Conservation (phyloP, 2,113 vertebrate genomes). For the Mesoclemmys tuberculata region DNA sequence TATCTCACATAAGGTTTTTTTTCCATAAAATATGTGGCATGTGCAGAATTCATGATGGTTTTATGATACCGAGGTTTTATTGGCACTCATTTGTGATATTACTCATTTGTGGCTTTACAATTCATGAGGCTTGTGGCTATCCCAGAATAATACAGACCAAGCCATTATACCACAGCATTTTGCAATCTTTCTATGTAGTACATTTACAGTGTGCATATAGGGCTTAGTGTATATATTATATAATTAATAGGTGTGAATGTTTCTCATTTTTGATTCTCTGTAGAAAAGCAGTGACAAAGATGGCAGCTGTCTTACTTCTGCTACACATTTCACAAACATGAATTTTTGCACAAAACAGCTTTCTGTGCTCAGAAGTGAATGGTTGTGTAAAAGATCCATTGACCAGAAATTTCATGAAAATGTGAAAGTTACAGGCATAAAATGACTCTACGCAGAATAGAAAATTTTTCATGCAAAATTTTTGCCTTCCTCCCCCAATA, state of each 20-base stretch:
- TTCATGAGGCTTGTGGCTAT: not conserved
- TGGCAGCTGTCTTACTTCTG: not conserved
- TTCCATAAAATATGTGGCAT: not conserved
- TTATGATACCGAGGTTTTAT: not conserved
- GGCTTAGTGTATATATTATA: not conserved
- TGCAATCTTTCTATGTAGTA: not conserved
- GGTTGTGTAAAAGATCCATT: not conserved
- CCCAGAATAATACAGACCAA: not conserved
- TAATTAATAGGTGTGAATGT: not conserved
- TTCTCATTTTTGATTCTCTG: not conserved
- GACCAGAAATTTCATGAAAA: not conserved
- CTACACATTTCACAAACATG: not conserved
- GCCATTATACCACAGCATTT: not conserved
- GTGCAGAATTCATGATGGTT: not conserved
- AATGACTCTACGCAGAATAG: not conserved
- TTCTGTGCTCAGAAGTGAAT: not conserved
- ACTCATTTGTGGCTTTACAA: not conserved
- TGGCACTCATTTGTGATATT: not conserved
- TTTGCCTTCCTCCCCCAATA: not conserved
- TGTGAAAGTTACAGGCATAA: not conserved
- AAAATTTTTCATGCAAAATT: not conserved
- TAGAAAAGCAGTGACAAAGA: not conserved
- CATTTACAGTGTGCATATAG: not conserved
- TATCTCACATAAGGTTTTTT: not conserved
- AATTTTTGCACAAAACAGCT: not conserved